These are phyloP conservation scores for Leucopsar rothschildi DNA, from an alignment of 2,113 vertebrate species.

Conservation along the genomic window DNA sequence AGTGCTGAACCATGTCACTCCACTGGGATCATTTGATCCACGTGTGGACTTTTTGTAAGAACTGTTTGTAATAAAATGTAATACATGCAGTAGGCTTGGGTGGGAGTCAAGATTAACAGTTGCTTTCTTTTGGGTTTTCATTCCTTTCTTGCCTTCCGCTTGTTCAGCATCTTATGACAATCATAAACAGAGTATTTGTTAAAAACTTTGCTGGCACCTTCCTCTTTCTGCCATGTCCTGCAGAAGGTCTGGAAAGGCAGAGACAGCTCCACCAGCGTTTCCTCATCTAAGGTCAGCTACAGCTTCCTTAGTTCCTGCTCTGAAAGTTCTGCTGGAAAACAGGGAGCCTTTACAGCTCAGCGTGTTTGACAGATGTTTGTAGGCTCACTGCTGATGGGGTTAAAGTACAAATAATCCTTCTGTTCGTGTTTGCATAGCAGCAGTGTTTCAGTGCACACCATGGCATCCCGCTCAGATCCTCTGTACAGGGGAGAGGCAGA, in stretches of 20 bases:
- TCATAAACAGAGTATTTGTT: neutral
- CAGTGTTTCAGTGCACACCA: neutral
- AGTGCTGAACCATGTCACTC: accelerated
- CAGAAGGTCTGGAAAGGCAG: neutral
- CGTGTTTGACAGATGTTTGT: neutral
- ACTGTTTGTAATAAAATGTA: conserved; percentile 1
- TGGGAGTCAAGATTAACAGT: conserved; percentile 1
- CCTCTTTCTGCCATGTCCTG: neutral
- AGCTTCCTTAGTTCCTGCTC: neutral
- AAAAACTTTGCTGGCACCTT: neutral
- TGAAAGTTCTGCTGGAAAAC: neutral
- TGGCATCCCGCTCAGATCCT: accelerated
- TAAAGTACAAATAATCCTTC: neutral
- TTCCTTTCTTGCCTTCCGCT: neutral
- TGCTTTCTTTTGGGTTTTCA: neutral
- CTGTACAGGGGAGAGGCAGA: neutral
- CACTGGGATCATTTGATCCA: neutral
- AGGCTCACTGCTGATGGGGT: neutral
- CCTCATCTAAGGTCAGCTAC: neutral
- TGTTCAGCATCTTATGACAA: neutral
- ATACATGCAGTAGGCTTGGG: neutral
- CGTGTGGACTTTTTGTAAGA: neutral
- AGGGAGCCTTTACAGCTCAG: neutral
- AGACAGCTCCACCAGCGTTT: neutral
- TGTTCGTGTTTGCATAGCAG: neutral